Evolutionary conservation across 2,797 vertebrate genomes (phyloP).

Genomic region (Rhodeus uyekii): DNA sequence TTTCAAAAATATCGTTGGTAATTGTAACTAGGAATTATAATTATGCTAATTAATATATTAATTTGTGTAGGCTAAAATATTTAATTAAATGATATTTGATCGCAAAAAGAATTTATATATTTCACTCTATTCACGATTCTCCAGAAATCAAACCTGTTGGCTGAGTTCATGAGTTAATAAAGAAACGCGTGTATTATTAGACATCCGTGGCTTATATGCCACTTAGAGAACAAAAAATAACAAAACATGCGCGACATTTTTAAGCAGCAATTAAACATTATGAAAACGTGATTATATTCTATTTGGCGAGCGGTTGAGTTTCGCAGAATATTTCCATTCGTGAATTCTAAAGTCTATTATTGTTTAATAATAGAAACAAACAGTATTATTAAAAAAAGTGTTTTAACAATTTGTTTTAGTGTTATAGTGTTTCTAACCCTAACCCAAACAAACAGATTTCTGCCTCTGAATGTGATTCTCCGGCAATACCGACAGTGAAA

Average conservation of each 20-base stretch:
- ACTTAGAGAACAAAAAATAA: too few species aligned
- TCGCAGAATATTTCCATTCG: not conserved
- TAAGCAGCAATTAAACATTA: not conserved
- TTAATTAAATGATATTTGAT: too few species aligned
- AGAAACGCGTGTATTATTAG: not conserved
- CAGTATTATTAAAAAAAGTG: too few species aligned
- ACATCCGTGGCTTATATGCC: too few species aligned
- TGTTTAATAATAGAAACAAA: not conserved
- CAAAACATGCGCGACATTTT: not conserved
- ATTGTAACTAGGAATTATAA: not conserved
- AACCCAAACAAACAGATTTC: not conserved
- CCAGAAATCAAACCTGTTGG: not conserved
- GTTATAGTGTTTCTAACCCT: too few species aligned
- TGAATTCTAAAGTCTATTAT: not conserved
- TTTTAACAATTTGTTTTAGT: too few species aligned
- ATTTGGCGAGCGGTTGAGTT: not conserved
- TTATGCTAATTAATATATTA: not conserved
- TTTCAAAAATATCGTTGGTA: not conserved
- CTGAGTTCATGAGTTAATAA: not conserved
- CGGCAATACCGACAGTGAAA: not conserved
- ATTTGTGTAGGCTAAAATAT: too few species aligned
- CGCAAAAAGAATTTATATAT: not conserved
- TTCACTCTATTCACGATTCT: not conserved
- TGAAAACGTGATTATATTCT: too few species aligned
- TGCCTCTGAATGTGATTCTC: not conserved